Conservation (phyloP, 2,888 invertebrate genomes). For the Drosophila austrosaltans region DNA sequence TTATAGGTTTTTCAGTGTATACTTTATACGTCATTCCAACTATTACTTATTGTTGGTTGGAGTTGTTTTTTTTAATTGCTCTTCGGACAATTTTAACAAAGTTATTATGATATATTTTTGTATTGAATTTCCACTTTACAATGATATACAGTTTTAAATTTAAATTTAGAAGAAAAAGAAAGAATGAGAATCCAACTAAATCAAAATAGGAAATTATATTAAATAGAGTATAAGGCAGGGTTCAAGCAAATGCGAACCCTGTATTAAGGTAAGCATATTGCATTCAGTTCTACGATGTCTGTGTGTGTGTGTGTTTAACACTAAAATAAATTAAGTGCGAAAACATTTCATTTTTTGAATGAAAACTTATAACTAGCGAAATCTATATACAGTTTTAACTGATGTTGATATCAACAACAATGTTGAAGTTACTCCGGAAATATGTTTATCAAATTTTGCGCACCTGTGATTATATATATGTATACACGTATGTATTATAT, state of each 20-base stretch:
- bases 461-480: conserved; percentile 10
- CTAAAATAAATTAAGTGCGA: conserved; percentile 69
- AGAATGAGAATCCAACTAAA: conserved; percentile 53
- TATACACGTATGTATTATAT: not conserved
- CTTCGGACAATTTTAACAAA: conserved; percentile 76
- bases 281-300: conserved; percentile 71
- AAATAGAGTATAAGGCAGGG: conserved; percentile 45
- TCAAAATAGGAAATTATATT: conserved; percentile 72
- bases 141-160: conserved; percentile 66
- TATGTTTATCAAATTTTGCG: conserved; percentile 18
- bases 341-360: conserved; percentile 57
- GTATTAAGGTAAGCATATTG: conserved; percentile 74
- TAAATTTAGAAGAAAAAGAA: conserved; percentile 36
- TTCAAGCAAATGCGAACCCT: not conserved
- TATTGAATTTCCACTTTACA: conserved; percentile 60
- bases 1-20: conserved; percentile 44
- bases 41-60: conserved; percentile 37
- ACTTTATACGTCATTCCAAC: conserved; percentile 27
- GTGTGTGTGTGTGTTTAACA: conserved; percentile 49
- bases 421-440: conserved; percentile 40
- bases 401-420: conserved; percentile 45
- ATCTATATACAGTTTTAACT: conserved; percentile 36
- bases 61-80: conserved; percentile 70
- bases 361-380: conserved; percentile 28
- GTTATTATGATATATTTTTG: conserved; percentile 69